Evolutionary conservation across 2,113 vertebrate genomes (phyloP).

Genomic region (Corythoichthys haematopterus): DNA sequence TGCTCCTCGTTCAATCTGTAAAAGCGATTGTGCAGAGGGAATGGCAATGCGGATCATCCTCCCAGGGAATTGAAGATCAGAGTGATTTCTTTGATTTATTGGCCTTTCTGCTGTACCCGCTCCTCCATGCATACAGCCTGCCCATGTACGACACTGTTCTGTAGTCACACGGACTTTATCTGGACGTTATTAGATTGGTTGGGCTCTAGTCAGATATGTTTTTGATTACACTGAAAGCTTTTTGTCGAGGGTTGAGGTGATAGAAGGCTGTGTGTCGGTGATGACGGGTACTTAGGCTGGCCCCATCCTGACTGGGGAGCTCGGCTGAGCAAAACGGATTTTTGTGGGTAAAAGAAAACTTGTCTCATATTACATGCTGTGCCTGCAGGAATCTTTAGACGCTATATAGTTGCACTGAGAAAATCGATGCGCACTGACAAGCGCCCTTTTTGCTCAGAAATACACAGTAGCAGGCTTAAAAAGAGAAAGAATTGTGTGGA

Average conservation of each 20-base stretch:
- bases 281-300: constrained; percentile 51
- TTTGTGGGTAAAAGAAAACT: constrained; percentile 56
- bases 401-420: constrained; percentile 37
- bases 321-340: constrained; percentile 59
- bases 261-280: constrained; percentile 22
- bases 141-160: constrained; percentile 36
- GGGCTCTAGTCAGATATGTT: constrained; percentile 44
- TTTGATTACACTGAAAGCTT: constrained; percentile 51
- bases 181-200: constrained; percentile 45
- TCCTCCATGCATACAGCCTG: constrained; percentile 11
- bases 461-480: constrained; percentile 26
- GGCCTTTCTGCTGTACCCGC: constrained; percentile 22
- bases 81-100: constrained; percentile 44
- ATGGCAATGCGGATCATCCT: constrained; percentile 44
- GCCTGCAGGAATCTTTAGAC: constrained; percentile 37
- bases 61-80: constrained; percentile 45
- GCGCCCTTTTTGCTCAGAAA: constrained; percentile 30
- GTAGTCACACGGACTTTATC: constrained; percentile 33
- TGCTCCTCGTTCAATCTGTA: constrained; percentile 22
- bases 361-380: constrained; percentile 63
- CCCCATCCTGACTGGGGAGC: constrained; percentile 39
- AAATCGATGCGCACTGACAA: constrained; percentile 57
- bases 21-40: constrained; percentile 32
- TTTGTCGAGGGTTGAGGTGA: constrained; percentile 18
- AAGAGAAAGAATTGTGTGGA: constrained; percentile 17